These are phyloP conservation scores for Drosophila eohydei DNA, from an alignment of 2,888 invertebrate species.

Conservation along the genomic window DNA sequence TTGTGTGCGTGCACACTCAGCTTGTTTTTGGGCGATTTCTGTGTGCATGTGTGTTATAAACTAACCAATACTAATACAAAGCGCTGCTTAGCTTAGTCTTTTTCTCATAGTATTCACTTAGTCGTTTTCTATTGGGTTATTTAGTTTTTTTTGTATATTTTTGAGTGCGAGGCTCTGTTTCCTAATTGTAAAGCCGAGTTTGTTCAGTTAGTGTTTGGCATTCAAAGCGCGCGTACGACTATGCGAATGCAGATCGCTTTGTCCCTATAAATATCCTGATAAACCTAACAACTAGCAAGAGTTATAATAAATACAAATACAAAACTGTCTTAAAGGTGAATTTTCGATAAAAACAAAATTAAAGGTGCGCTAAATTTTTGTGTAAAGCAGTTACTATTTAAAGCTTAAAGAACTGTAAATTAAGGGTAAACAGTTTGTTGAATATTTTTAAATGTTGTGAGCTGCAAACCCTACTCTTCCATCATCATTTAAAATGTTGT, in stretches of 20 bases:
- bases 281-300: neutral
- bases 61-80: constrained; percentile 50
- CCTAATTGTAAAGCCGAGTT: constrained; percentile 66
- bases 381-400: neutral
- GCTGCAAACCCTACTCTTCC: neutral
- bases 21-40: constrained; percentile 54
- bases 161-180: constrained; percentile 63
- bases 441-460: constrained; percentile 4
- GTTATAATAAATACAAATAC: neutral
- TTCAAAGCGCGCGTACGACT: constrained; percentile 71
- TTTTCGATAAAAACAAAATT: neutral
- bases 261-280: constrained; percentile 15
- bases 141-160: constrained; percentile 7
- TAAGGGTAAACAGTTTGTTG: neutral
- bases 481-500: no score
- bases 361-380: constrained; percentile 16
- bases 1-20: constrained; percentile 33
- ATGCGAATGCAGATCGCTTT: constrained; percentile 27
- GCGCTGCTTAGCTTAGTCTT: constrained; percentile 36
- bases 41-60: constrained; percentile 49
- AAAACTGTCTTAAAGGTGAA: constrained; percentile 1
- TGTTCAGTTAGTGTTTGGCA: constrained; percentile 80
- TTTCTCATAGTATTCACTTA: constrained; percentile 47
- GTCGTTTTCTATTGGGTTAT: constrained; percentile 57
- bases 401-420: neutral